Evolutionary conservation across 53 echinoderm and acorn worm genomes (phyloP), one percentile per base, ranked within the genome.

Genomic region (Henricia sp.): DNA sequence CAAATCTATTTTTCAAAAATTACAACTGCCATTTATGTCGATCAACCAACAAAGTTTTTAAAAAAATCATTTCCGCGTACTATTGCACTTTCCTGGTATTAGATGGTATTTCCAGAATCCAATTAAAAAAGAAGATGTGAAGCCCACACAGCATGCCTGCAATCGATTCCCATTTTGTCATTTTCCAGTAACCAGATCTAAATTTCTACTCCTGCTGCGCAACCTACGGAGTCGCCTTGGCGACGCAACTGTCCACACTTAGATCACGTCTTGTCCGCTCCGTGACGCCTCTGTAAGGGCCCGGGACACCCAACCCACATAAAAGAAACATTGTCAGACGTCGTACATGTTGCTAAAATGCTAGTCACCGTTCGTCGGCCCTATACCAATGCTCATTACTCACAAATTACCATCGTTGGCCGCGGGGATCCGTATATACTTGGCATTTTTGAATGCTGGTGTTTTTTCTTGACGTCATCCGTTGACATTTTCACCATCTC

Each of bases 131-230:
- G 80, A 63, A 64, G 64, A 63, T 48, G 63, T 62, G 64, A 64
- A 40, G 80, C 80, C 80, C 80, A 80, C 80, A 80, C 80, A 80
- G 64, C 63, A 63, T 64, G 80, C 80, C 80, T 52, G 35, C 80
- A 39, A 41, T 63, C 50, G 46, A 64, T 80, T 63, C 57, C 50
- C 17, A 80, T 37, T 63, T 62, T 28, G 44, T 80, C 64, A 40
- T 32, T 48, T 46, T 64, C 36, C 46, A 19, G 46, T 32, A 29
- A 48, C 34, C 63, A 38, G 63, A 20, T 48, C 44, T 32, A 34
- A 32, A 64, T 63, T 64, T 63, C 27, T 35, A n/a, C 30, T 48
- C 80, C 42, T 27, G 50, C 64, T 64, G 80, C 30, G 80, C 50
- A 52, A 28, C 80, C 62, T 16, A 12, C 48, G 3, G 80, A 4